Base-by-base conservation (phyloP, 2,113 vertebrate species). In the Brachirus orientalis region DNA sequence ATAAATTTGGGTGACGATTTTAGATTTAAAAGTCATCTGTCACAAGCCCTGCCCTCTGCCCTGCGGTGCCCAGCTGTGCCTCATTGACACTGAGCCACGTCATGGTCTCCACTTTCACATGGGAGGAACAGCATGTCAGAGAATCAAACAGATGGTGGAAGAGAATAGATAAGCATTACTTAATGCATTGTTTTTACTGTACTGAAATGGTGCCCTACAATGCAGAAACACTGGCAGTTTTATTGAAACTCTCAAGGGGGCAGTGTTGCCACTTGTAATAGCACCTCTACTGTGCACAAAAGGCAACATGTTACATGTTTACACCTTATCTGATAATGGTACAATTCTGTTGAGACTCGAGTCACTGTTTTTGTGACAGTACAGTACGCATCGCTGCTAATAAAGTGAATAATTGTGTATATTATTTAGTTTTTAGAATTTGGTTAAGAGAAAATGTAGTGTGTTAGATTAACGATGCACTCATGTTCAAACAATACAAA, bases 191-290 rank as follows among this genome's bases (percentile, higher is more conserved):
- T 46, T 43, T 72, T 19, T 19, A 6, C 11, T 63, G 22, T 50
- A n/a, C n/a, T n/a, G 4, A 28, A 0, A 6, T 28, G 28, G 28
- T 28, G 9, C 38, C 16, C 38, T 28, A 10, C 13, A 0, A 5
- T 58, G 3, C 13, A 75, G 16, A 56, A 69, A 14, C 38, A 40
- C 9, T 12, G 9, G 41, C 8, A 57, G 8, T 76, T 16, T 20
- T 9, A 10, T 5, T 35, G 0, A 37, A 45, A 47, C 33, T 52
- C 89, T 79, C 76, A 50, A 38, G 89, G 68, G 69, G 88, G 86
- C 86, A 86, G 83, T 86, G 63, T 86, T 80, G 65, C 13, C 37
- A 3, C 54, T 83, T 50, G 2, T 22, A 73, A 71, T 17, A 7
- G 51, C 19, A 56, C 12, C 43, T 8, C 46, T 28, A 16, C 45